Conservation (phyloP, 1,140 invertebrate genomes). For the Fopius arisanus region DNA sequence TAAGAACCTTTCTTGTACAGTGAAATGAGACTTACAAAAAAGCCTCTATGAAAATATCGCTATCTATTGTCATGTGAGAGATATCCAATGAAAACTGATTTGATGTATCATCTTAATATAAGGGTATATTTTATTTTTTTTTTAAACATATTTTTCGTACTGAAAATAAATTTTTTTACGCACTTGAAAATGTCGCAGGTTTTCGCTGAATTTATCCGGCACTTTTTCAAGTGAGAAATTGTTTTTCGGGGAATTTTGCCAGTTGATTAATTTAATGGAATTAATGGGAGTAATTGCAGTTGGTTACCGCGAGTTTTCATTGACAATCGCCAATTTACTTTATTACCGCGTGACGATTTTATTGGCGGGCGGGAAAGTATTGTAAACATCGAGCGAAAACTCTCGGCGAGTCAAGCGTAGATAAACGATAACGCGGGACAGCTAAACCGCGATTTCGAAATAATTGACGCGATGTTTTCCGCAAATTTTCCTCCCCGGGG, state of each 20-base stretch:
- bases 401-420: slow-evolving; percentile 46
- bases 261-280: background rate
- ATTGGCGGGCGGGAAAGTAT: slow-evolving; percentile 33
- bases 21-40: no score
- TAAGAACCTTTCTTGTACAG: no score
- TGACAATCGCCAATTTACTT: slow-evolving; percentile 58
- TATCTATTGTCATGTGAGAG: no score
- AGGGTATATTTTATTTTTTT: no score
- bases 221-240: no score
- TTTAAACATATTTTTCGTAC: no score
- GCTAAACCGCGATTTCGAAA: background rate
- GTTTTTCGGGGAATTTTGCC: background rate
- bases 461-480: background rate
- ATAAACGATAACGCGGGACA: slow-evolving; percentile 33
- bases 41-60: no score
- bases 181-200: no score
- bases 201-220: background rate
- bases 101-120: no score
- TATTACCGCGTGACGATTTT: slow-evolving; percentile 39
- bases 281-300: background rate
- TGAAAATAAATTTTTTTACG: no score
- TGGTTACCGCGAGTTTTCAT: slow-evolving; percentile 47
- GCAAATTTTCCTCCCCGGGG: background rate
- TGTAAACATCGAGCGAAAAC: slow-evolving; percentile 39
- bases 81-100: no score